Evolutionary conservation across 2,888 invertebrate genomes (phyloP).

Genomic region (Macrostomum cliftonense): DNA sequence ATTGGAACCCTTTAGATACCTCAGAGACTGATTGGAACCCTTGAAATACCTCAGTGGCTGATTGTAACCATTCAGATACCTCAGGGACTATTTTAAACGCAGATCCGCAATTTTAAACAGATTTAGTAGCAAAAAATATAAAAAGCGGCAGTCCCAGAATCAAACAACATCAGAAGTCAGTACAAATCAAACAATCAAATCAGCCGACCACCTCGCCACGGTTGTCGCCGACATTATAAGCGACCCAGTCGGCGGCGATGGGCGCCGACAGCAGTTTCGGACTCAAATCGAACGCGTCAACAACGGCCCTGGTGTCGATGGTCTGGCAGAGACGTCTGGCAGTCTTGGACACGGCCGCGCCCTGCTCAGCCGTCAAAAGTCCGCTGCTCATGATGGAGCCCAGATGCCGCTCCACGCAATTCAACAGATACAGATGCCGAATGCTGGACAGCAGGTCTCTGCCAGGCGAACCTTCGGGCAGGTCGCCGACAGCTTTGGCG

Average conservation of each 20-base stretch:
- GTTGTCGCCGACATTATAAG: constrained; percentile 16
- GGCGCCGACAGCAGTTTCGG: constrained; percentile 17
- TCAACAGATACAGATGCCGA: constrained; percentile 15
- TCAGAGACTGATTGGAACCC: no score
- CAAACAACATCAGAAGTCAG: no score
- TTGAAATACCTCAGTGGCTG: no score
- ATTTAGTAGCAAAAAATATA: no score
- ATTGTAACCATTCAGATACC: no score
- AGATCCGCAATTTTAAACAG: no score
- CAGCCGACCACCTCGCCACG: constrained; percentile 12
- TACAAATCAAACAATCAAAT: no score
- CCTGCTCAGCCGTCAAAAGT: constrained; percentile 5
- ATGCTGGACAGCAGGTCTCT: constrained; percentile 13
- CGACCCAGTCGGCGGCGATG: constrained; percentile 17
- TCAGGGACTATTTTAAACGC: no score
- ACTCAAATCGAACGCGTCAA: constrained; percentile 15
- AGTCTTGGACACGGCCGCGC: not conserved
- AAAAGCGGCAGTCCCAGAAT: no score
- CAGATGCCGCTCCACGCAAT: constrained; percentile 14
- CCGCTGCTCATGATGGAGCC: constrained; percentile 13
- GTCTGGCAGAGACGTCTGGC: constrained; percentile 1
- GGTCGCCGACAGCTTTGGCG: constrained; percentile 7
- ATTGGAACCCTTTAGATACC: no score
- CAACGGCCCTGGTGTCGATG: constrained; percentile 9
- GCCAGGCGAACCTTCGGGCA: constrained; percentile 11